Evolutionary conservation across 2,888 invertebrate genomes (phyloP), one percentile per base, ranked within the genome.

Genomic region (Chrysomela aeneicollis): DNA sequence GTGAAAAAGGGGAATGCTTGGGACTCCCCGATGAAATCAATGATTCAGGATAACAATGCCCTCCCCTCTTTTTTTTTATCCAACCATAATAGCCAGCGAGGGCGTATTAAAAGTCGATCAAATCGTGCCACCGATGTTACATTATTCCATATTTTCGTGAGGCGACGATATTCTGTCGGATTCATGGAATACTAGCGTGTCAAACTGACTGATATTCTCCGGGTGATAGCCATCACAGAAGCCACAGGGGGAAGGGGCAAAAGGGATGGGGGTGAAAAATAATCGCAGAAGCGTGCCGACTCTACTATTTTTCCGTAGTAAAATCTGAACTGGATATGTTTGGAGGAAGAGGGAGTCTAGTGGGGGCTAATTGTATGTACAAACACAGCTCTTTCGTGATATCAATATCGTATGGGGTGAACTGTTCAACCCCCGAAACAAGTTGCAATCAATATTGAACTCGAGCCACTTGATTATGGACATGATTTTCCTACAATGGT

Each of bases 181-280:
- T 50, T 53, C 52, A 52, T 46, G 59, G 26, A 59, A 59, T 55
- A 62, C 26, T 67, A 46, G 67, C 67, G 67, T 67, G 67, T 67
- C 67, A 67, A 63, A 63, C 50, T 66, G 66, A 66, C 63, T 66
- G 66, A 66, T 63, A 60, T 66, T 60, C 54, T 61, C 60, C 58
- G 55, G 59, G 59, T 61, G 67, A 64, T 68, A 61, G 59, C 52
- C 62, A 63, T 62, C 62, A 60, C 62, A 64, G 64, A 59, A 55
- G 62, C 32, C 42, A 55, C 51, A 50, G 53, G 47, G 59, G 51
- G 53, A 54, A n/a, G n/a, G n/a, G n/a, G n/a, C n/a, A n/a, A n/a
- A n/a, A n/a, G n/a, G n/a, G n/a, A n/a, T n/a, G 26, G 26, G 26
- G 26, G 26, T 26, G 26, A 6, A 6, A 26, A 6, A 26, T 47